phyloP scores from a whole-genome alignment of 37 sponge, comb jelly and placozoan genomes.

The Oopsacas minuta region DNA sequence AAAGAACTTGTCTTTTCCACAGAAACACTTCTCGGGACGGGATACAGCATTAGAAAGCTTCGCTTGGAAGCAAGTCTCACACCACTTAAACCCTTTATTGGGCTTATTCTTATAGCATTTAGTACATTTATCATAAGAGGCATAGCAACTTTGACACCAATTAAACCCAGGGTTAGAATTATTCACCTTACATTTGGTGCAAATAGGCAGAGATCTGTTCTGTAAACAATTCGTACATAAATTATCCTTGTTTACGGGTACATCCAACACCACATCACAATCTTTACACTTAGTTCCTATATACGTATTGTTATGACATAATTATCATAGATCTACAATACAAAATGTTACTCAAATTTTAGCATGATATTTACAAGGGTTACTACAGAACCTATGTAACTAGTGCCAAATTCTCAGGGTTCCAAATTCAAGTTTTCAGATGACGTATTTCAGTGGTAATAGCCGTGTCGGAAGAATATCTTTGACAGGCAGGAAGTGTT shows the following conservation, averaged over 20 bases:
- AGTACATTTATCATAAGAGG: background rate
- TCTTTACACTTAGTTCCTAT: no score
- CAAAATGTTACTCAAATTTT: no score
- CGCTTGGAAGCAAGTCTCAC: background rate
- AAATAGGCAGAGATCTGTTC: background rate
- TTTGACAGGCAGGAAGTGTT: no score
- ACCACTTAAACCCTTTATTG: background rate
- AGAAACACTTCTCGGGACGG: background rate
- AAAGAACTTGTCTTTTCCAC: background rate
- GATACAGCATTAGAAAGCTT: background rate
- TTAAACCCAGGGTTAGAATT: background rate
- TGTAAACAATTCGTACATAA: background rate
- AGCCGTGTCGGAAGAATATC: no score
- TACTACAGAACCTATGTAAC: no score
- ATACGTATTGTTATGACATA: no score
- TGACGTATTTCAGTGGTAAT: no score
- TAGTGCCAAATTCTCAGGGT: no score
- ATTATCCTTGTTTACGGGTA: background rate
- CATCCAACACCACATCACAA: background rate
- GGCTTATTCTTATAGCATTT: background rate
- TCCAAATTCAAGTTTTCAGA: no score
- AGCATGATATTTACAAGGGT: no score
- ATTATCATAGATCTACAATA: no score
- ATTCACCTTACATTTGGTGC: background rate
- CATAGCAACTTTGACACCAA: background rate